Evolutionary conservation across 2,113 vertebrate genomes (phyloP), one percentile per base, ranked within the genome.

Genomic region (Sturnira hondurensis): DNA sequence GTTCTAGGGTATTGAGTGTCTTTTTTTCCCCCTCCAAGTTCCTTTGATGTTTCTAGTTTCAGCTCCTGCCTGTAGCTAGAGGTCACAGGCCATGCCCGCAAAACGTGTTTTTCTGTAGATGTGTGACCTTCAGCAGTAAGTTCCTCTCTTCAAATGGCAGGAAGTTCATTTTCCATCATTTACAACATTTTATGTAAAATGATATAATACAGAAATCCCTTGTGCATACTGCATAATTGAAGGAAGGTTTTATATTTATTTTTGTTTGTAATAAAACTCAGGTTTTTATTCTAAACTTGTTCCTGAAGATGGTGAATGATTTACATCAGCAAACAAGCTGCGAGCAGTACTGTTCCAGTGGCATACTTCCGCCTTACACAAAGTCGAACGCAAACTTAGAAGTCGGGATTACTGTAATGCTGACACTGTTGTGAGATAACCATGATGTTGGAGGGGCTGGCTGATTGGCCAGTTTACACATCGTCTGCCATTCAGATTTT

Each of bases 261-360:
- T 96, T 85, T 90, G 97, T 98, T 97, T 98, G 95, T 97, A 97
- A 97, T 97, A 97, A 98, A 98, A 97, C 97, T 80, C 94, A 98
- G 96, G 98, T 95, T 98, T 94, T 98, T 97, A 97, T 94, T 97
- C 96, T 97, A 94, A 97, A 96, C 90, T 95, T 97, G 95, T 98
- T 97, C 50, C 84, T 98, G 98, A 98, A 71, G 97, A 91, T 88
- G 92, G 89, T 96, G 94, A 97, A 73, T 98, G 67, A 94, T 98
- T 98, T 98, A 36, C 97, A 93, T 97, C 89, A 97, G 81, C 88
- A 92, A 97, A 96, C 92, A 87, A 97, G 70, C 91, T 86, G 65
- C 52, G 93, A 96, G 94, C 81, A 92, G 87, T 97, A 98, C 90
- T 95, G 93, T 93, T 96, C 5, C 50, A 78, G 86, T 78, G 56